Base-by-base conservation (phyloP, 1,140 invertebrate species). In the Arion vulgaris region DNA sequence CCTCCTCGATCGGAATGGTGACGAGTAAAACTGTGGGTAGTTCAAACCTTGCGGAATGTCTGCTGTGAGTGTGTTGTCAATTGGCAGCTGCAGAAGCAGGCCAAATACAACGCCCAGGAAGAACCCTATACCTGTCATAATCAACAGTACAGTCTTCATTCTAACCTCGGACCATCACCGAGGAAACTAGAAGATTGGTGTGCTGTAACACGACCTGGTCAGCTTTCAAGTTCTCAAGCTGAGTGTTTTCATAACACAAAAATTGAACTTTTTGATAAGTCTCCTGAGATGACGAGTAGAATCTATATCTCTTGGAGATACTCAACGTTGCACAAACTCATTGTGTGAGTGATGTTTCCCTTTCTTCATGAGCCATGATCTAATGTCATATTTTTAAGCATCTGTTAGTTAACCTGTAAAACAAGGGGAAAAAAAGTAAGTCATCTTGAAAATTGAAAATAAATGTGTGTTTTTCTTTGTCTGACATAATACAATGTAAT, bases 91-190 rank as follows among this genome's bases (percentile, higher is more conserved):
- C 32, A 91, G 74, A 7, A 91, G 77, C 45, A 91, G 85, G 36
- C 91, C 91, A 38, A 89, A 84, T 36, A 91, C 84, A 36, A 91
- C 81, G 15, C 90, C 91, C 15, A 90, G 76, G 26, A 87, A 88
- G 81, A 91, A 91, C 57, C 86, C 88, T 39, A 91, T 85, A 49
- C 91, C 89, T 57, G 87, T 86, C 91, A 91, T 91, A 57, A 88
- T 84, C 36, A 87, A 62, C 49, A 86, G 79, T 26, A 84, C 82
- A 26, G 81, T 75, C 81, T 81, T 85, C 87, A 87, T 88, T 85
- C 87, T 90, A 75, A n/a, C 68, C 53, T 34, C 72, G 57, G 75
- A 23, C 17, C 74, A 66, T 71, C 39, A 38, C 76, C 41, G 78
- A 72, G 34, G 51, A 38, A 41, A n/a, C 13, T 72, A 36, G 41